Conservation (phyloP, 37 sponge, comb jelly and placozoan species). For the Petrosia ficiformis region DNA sequence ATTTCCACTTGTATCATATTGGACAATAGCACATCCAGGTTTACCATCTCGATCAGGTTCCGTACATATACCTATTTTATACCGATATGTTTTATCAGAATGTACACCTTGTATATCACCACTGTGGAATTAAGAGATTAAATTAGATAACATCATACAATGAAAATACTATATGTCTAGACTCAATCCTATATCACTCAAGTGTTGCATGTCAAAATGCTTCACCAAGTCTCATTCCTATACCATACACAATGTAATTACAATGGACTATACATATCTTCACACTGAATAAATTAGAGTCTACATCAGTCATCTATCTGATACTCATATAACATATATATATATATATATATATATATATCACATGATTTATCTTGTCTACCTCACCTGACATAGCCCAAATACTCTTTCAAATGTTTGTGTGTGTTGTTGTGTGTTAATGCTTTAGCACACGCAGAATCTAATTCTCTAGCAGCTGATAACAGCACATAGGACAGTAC, state of each 20-base stretch:
- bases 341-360: background rate
- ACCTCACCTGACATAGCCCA: constrained; percentile 5
- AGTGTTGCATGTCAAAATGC: too few species aligned
- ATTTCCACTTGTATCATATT: constrained; percentile 10
- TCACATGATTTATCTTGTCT: background rate
- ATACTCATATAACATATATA: background rate
- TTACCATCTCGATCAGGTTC: background rate
- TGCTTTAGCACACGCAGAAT: background rate
- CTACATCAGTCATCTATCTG: background rate
- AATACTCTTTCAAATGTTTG: background rate
- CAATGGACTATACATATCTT: background rate
- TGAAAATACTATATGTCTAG: too few species aligned
- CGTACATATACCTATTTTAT: constrained; percentile 51
- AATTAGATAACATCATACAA: too few species aligned
- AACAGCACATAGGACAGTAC: too few species aligned
- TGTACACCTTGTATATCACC: background rate
- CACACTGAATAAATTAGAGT: background rate
- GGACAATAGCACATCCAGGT: constrained; percentile 37
- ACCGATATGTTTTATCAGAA: constrained; percentile 24
- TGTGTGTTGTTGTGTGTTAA: constrained; percentile 1
- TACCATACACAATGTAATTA: background rate
- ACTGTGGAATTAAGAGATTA: background rate
- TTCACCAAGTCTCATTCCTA: too few species aligned
- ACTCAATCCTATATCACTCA: too few species aligned
- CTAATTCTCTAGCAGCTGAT: too few species aligned